Percentiles rank a stretch among this genome's conserved stretches.
phyloP scores from a whole-genome alignment of 2,113 vertebrate genomes.

The Actinemys pallida region DNA sequence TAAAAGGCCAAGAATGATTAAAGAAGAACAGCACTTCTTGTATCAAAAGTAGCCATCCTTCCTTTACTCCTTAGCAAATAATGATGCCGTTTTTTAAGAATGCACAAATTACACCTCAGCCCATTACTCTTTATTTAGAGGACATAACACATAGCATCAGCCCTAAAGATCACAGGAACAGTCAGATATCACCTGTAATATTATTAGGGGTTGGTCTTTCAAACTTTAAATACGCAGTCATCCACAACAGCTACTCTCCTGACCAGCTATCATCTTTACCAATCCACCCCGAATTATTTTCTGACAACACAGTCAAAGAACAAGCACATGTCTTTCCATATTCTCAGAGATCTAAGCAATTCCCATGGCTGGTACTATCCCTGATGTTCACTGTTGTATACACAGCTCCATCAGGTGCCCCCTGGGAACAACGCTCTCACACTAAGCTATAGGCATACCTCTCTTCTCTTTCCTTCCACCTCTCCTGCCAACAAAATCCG shows the following conservation, averaged over 20 bases:
- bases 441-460: not conserved
- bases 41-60: not conserved
- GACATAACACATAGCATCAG: not conserved
- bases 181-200: not conserved
- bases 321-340: not conserved
- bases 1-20: not conserved
- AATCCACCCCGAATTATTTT: not conserved
- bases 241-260: not conserved
- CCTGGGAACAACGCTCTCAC: not conserved
- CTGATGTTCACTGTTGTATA: not conserved
- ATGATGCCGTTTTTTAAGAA: not conserved
- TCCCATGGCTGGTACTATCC: not conserved
- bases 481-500: conserved; percentile 3
- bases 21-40: not conserved
- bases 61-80: not conserved
- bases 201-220: not conserved
- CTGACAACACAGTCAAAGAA: not conserved
- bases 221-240: not conserved
- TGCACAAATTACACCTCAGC: not conserved
- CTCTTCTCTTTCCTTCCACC: not conserved
- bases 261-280: not conserved
- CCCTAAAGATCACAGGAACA: not conserved
- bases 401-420: not conserved
- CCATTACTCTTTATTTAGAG: not conserved
- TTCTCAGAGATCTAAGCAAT: not conserved